Evolutionary conservation across 2,888 invertebrate species (phyloP), one percentile per base, ranked within the genome.

Genomic region (Lottia gigantea): DNA sequence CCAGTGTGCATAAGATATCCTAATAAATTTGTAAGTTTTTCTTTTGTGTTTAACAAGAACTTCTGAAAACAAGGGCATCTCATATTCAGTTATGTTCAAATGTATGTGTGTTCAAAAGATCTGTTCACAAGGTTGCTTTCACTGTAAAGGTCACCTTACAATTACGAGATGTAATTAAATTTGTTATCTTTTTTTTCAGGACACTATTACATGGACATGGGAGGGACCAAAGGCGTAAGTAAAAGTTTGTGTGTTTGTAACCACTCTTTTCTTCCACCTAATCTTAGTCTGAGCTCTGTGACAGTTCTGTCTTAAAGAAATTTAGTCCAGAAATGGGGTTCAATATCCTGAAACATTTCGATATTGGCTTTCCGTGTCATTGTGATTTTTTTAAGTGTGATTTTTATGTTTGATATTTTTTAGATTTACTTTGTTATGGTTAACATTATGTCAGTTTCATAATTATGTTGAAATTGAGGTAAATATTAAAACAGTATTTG

Each of bases 1-100:
- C 97, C 97, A 0, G 96, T 98, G 16, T 93, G 95, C 84, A 93
- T 98, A 73, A 91, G 94, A 70, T 98, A 97, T 88, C 95, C 95
- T 0, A 97, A 97, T 76, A 81, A 74, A 78, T 77, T 97, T 95
- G 96, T 95, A 95, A 82, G 83, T 81, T 8, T 40, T 40, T 40
- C 2, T 11, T 40, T 40, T 40, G 40, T 40, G 40, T 40, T 40
- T 11, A 8, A 40, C 7, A 40, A 40, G 11, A 40, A 31, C 31
- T 31, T 40, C 11, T 40, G 40, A 11, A 40, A 40, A 8, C 7
- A 40, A 40, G 2, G 11, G 2, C 31, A 31, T 31, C 6, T 4
- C 2, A 31, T 31, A 4, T 6, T 40, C 6, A 40, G 8, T 8
- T 1, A 40, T 8, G 61, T 67, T 19, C 16, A 49, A 61, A 45